Evolutionary conservation across 2,888 invertebrate genomes (phyloP).

Genomic region (Hecatera dysodea): DNA sequence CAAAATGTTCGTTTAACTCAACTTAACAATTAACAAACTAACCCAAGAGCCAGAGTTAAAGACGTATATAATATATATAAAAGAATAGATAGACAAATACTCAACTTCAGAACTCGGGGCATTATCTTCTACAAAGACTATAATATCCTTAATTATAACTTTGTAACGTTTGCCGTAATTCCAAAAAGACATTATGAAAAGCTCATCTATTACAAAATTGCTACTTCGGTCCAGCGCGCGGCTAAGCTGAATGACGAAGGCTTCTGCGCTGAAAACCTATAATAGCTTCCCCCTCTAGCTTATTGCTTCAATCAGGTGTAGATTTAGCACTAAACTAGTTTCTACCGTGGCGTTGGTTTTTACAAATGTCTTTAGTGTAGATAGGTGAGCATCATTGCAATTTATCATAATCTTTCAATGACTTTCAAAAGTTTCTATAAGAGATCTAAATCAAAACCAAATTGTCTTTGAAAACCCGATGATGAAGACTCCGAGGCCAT

Average conservation of each 20-base stretch:
- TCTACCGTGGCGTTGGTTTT: not conserved
- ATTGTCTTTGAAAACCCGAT: not conserved
- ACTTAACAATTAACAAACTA: no score
- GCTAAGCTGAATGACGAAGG: conserved; percentile 43
- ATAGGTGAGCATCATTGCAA: not conserved
- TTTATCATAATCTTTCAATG: not conserved
- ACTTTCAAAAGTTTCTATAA: not conserved
- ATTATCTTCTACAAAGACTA: not conserved
- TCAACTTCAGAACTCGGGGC: no score
- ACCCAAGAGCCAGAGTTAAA: no score
- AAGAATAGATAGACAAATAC: no score
- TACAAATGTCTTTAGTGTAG: not conserved
- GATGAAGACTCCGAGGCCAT: not conserved
- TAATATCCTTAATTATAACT: not conserved
- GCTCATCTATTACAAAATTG: conserved; percentile 48
- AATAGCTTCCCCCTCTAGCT: conserved; percentile 42
- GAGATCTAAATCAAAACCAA: not conserved
- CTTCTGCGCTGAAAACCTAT: conserved; percentile 52
- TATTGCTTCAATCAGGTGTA: conserved; percentile 56
- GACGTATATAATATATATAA: no score
- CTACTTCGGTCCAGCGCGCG: conserved; percentile 33
- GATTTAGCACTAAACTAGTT: conserved; percentile 24
- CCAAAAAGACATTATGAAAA: conserved; percentile 28
- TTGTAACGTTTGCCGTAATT: conserved; percentile 19
- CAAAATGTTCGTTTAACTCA: no score